Evolutionary conservation across 2,113 vertebrate genomes (phyloP).

Genomic region (Peromyscus polionotus): DNA sequence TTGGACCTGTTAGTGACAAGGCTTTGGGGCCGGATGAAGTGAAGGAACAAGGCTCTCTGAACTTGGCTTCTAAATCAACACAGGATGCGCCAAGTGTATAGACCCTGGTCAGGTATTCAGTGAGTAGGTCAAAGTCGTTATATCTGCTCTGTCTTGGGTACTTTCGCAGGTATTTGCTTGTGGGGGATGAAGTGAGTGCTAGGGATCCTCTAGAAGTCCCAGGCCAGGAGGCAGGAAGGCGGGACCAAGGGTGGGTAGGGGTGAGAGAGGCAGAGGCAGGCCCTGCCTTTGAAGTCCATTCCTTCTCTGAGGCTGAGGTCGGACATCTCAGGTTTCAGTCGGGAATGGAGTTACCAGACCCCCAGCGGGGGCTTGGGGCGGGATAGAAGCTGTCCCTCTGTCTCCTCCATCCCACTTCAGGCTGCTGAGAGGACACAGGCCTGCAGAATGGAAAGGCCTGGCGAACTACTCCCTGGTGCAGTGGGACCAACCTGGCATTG

Average conservation of each 20-base stretch:
- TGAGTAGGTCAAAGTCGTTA: background rate
- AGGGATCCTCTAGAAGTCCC: background rate
- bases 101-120: background rate
- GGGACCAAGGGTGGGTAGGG: background rate
- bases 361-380: constrained; percentile 54
- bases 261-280: constrained; percentile 54
- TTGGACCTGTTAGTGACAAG: background rate
- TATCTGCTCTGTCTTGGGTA: constrained; percentile 82
- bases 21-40: background rate
- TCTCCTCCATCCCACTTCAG: background rate
- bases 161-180: constrained; percentile 81
- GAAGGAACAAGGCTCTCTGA: background rate
- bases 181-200: background rate
- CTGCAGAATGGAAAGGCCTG: background rate
- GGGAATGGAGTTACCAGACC: constrained; percentile 69
- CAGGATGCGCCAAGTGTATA: background rate
- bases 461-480: background rate
- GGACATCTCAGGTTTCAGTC: constrained; percentile 75
- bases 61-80: background rate
- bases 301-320: background rate
- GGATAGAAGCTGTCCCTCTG: constrained; percentile 44
- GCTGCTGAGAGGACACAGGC: background rate
- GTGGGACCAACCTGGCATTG: background rate
- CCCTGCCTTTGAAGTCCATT: constrained; percentile 72
- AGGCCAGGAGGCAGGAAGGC: background rate